These are phyloP conservation scores for Myiothlypis coronata DNA, from an alignment of 2,797 vertebrate genomes.

Conservation along the genomic window DNA sequence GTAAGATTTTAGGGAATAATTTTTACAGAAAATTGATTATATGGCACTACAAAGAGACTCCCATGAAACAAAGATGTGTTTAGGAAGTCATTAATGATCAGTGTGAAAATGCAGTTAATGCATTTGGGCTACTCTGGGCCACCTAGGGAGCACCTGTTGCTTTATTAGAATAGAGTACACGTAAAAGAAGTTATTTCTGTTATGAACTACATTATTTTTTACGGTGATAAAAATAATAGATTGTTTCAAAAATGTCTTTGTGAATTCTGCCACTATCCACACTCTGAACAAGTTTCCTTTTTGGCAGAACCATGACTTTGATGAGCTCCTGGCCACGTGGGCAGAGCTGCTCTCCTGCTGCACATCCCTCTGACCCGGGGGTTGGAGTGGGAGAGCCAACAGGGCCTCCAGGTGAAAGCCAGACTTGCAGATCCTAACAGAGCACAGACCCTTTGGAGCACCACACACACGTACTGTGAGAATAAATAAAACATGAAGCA, in stretches of 20 bases:
- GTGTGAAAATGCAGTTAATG: neutral
- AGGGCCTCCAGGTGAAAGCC: neutral
- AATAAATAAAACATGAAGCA: constrained; percentile 44
- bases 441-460: neutral
- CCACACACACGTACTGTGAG: neutral
- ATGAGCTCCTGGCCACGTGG: neutral
- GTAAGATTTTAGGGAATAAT: neutral
- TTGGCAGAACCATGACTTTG: neutral
- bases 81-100: neutral
- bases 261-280: neutral
- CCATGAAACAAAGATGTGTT: neutral
- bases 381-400: neutral
- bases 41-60: neutral
- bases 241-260: neutral
- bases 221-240: neutral
- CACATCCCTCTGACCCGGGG: accelerated
- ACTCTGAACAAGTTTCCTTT: neutral
- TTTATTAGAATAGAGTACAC: neutral
- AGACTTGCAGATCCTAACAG: neutral
- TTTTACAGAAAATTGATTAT: neutral
- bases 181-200: neutral
- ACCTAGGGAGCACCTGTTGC: neutral
- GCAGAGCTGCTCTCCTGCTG: neutral
- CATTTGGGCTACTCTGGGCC: neutral
- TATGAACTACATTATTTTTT: neutral